Evolutionary conservation across 2,113 vertebrate genomes (phyloP), one percentile per base, ranked within the genome.

Genomic region (Haplochromis vanheusdeni): DNA sequence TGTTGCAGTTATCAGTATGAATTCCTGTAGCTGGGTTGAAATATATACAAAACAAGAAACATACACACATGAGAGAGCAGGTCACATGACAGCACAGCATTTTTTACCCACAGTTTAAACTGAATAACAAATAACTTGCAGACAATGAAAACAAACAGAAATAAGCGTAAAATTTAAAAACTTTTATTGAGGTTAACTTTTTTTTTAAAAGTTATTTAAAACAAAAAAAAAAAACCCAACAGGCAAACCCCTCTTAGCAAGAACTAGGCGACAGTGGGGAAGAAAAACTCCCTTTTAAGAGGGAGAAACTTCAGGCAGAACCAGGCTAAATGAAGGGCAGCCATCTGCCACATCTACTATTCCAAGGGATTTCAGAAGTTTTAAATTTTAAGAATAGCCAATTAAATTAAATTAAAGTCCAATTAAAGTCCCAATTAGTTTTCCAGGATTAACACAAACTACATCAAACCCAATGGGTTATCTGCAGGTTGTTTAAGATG

Each of bases 181-280:
- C 21, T 54, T 21, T 54, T 55, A 55, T 55, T 55, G 52, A 55
- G 21, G 52, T 55, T 23, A 55, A 13, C 19, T 51, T n/a, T n/a
- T 11, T 21, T 54, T n/a, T 6, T 23, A 0, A 0, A 54, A 54
- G n/a, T 23, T 55, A 55, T 55, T 23, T 5, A 0, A 3, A n/a
- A n/a, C n/a, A n/a, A 49, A 21, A 51, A 49, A 5, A 9, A 9
- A 7, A 2, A 3, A 5, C 0, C 6, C 11, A 55, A 55, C 11
- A 55, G 11, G 6, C 21, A 55, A 55, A 55, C 52, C 21, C 11
- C 51, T 21, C n/a, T 54, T 2, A 54, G 9, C n/a, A 54, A 54
- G 51, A 11, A 54, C 51, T 21, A 54, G 19, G 51, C 9, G 3
- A 54, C 51, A 54, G n/a, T 21, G n/a, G 51, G 19, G 10, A 52